phyloP scores from a whole-genome alignment of 2,113 vertebrate genomes.

The Halcyon malimbica region DNA sequence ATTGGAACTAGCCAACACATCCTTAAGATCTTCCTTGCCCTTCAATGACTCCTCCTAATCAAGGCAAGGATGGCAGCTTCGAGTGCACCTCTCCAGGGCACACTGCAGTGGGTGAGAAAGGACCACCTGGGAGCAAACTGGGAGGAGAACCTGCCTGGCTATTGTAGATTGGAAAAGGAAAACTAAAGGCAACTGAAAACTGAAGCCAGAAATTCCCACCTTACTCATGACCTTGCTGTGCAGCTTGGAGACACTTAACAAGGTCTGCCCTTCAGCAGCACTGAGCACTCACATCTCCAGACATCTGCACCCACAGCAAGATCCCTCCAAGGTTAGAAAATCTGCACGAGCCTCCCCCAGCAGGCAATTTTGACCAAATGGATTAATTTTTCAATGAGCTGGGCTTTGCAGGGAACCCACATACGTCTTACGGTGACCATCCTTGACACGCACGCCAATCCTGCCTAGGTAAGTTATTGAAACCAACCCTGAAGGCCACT shows the following conservation, averaged over 20 bases:
- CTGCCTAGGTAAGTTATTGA: background rate
- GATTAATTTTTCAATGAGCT: background rate
- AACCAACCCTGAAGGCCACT: background rate
- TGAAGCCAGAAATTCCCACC: background rate
- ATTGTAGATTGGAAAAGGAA: background rate
- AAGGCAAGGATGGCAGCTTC: background rate
- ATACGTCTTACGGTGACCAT: background rate
- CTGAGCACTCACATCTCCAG: background rate
- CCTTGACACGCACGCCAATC: rapidly evolving
- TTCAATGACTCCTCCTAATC: background rate
- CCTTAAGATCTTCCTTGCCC: background rate
- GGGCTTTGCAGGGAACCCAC: background rate
- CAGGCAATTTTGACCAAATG: background rate
- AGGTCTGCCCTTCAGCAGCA: background rate
- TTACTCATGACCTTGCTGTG: background rate
- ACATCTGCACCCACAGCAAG: too few species aligned
- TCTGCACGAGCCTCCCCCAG: rapidly evolving
- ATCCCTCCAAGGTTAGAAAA: background rate
- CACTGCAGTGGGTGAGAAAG: background rate
- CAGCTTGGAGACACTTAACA: background rate
- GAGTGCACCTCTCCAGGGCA: rapidly evolving
- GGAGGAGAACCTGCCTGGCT: background rate
- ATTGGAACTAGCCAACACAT: rapidly evolving
- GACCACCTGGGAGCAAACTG: rapidly evolving
- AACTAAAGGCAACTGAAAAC: background rate